Base-by-base conservation (phyloP, 2,797 vertebrate genomes). In the Limnodromus scolopaceus region DNA sequence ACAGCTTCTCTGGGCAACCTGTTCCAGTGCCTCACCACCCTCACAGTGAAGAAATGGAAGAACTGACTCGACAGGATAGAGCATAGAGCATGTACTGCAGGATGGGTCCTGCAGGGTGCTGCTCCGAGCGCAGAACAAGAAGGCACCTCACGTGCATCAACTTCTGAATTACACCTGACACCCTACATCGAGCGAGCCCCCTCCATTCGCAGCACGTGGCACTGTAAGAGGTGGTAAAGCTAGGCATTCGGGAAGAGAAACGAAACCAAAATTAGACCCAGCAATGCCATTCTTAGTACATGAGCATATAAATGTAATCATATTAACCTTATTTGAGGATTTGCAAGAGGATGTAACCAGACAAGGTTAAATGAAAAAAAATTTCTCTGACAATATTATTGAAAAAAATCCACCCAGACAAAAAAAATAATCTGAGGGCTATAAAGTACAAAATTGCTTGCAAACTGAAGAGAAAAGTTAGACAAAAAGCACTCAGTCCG, bases 361-460 rank as follows among this genome's bases (percentile, higher is more conserved):
- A 82, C 49, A 77, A 61, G 58, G 53, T 54, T 95, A 89, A 94
- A 93, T 1, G 82, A 75, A 64, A 88, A 18, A 6, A 60, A 53
- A 57, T 64, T 87, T 36, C 86, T 58, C 32, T 46, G 55, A 88
- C 78, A 82, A 22, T 43, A 83, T 83, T 83, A 85, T 30, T 14
- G 1, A 91, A 48, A 74, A 92, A 92, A 89, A 66, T 36, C 51
- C 72, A 53, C 48, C 66, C 68, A 93, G 83, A 25, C 60, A 51
- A 61, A 84, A 75, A 84, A 75, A 91, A 63, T 43, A 80, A 84
- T 16, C 60, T 66, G 45, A 72, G 23, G 25, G 39, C 32, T 80
- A 74, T 60, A 53, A 92, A 87, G 58, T 38, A 81, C 17, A 87
- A 80, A 95, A 92, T 46, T 95, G 57, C 63, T 48, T 45, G 39